These are phyloP conservation scores for Ctenopoma multispine DNA, from an alignment of 2,797 vertebrate species.

Conservation along the genomic window DNA sequence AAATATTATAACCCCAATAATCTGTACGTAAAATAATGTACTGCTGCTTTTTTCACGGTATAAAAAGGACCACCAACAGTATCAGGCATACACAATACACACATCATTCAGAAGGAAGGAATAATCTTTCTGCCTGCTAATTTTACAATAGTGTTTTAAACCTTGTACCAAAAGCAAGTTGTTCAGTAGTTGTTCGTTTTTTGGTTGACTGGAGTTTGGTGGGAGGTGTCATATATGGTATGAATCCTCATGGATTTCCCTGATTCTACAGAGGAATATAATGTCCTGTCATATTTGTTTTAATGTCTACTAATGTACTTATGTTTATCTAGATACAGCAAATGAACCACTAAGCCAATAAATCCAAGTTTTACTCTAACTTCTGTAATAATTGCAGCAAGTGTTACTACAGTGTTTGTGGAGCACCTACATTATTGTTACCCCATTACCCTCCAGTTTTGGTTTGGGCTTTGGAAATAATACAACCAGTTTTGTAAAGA, in stretches of 20 bases:
- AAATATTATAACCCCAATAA: background rate
- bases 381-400: background rate
- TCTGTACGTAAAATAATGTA: too few relatives aligned
- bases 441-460: too few relatives aligned
- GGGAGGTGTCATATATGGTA: background rate
- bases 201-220: constrained; percentile 11
- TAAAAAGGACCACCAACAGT: background rate
- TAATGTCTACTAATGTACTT: too few relatives aligned
- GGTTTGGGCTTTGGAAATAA: background rate
- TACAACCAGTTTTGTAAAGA: background rate
- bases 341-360: too few relatives aligned
- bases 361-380: background rate
- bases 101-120: background rate
- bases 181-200: background rate
- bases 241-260: background rate
- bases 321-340: too few relatives aligned
- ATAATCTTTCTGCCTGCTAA: background rate
- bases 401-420: background rate
- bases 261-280: background rate
- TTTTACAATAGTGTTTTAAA: constrained; percentile 34
- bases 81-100: background rate
- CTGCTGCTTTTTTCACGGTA: too few relatives aligned
- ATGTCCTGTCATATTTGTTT: constrained; percentile 12
- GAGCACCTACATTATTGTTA: background rate
- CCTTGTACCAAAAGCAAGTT: constrained; percentile 41